Conservation (phyloP, 2,888 invertebrate genomes). For the Prenolepis imparis region DNA sequence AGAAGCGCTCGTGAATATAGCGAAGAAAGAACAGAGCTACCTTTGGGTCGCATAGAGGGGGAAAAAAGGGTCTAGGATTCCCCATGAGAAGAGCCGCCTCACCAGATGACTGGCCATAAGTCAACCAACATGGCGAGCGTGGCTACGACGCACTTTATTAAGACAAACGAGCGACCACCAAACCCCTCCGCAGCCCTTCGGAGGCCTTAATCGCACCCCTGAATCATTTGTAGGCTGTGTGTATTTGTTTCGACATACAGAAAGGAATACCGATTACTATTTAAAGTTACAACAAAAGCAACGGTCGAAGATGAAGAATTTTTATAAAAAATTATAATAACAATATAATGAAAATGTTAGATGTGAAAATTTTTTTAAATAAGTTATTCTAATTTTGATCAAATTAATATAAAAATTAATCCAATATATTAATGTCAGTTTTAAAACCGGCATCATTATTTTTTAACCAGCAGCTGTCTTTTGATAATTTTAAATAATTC, state of each 20-base stretch:
- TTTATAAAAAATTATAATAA: not conserved
- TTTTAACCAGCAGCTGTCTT: not conserved
- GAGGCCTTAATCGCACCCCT: conserved; percentile 64
- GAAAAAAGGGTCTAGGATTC: conserved; percentile 57
- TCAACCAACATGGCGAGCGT: conserved; percentile 66
- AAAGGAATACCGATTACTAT: not conserved
- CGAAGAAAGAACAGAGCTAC: conserved; percentile 31
- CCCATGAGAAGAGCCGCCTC: conserved; percentile 54
- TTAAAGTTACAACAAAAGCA: conserved; percentile 18
- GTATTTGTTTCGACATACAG: not conserved
- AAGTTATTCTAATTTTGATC: not conserved
- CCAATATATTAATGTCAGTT: not conserved
- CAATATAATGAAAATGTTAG: not conserved
- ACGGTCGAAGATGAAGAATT: not conserved
- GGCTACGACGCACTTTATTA: conserved; percentile 81
- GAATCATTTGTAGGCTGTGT: conserved; percentile 25
- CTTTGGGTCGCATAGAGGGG: conserved; percentile 21
- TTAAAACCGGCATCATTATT: not conserved
- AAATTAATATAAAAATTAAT: not conserved
- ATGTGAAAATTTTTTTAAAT: not conserved
- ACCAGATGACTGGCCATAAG: conserved; percentile 77
- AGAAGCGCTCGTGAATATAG: conserved; percentile 61
- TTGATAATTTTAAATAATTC: not conserved
- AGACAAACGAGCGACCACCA: conserved; percentile 76
- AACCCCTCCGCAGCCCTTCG: conserved; percentile 46